Percentiles rank a stretch among this genome's conserved stretches.
These are phyloP conservation scores for Eudemis profundana DNA, from an alignment of 2,888 invertebrate species.

Conservation along the genomic window DNA sequence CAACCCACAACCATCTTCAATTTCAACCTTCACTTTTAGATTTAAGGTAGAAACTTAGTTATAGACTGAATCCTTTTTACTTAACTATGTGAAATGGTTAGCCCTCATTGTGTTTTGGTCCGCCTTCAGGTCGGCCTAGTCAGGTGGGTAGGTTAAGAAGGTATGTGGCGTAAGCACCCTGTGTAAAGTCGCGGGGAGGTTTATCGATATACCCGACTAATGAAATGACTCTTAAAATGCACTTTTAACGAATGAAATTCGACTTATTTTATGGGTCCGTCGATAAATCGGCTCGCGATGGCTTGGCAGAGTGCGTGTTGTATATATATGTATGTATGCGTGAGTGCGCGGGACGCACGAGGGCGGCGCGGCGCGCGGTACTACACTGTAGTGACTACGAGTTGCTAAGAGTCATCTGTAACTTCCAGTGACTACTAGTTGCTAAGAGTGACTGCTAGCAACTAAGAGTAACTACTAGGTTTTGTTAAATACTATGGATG, in stretches of 20 bases:
- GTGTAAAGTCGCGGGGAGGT: conserved; percentile 52
- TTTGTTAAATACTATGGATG: too few species aligned
- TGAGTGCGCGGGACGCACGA: conserved; percentile 57
- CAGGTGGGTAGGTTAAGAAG: conserved; percentile 68
- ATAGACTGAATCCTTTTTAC: too few species aligned
- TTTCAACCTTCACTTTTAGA: too few species aligned
- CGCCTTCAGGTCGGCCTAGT: conserved; percentile 58
- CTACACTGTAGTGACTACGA: neutral
- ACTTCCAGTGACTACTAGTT: too few species aligned
- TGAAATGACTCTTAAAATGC: neutral
- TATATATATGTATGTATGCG: conserved; percentile 59
- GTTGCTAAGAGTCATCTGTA: neutral
- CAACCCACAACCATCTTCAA: too few species aligned
- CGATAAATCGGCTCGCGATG: conserved; percentile 30
- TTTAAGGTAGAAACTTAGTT: too few species aligned
- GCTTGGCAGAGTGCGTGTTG: conserved; percentile 50
- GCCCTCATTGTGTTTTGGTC: conserved; percentile 46
- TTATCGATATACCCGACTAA: conserved; percentile 44
- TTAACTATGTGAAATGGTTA: too few species aligned
- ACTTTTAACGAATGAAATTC: neutral
- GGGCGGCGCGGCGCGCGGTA: conserved; percentile 51
- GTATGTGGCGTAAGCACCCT: conserved; percentile 75
- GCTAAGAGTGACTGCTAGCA: too few species aligned
- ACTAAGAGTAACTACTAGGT: too few species aligned
- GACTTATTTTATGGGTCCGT: neutral